Base-by-base conservation (phyloP, 2,888 invertebrate genomes). In the Maniola hyperantus region DNA sequence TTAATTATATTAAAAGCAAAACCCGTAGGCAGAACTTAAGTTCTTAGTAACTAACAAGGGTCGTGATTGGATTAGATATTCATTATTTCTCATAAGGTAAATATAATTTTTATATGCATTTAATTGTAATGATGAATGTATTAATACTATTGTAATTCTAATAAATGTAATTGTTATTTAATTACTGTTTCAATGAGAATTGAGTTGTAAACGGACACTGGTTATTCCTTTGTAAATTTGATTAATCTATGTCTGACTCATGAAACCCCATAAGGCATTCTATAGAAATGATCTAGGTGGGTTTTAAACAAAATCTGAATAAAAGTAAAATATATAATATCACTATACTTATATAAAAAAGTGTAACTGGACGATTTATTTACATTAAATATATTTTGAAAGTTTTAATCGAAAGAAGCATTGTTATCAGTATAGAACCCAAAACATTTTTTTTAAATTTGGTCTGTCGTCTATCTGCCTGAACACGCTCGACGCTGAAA, bases 171-270 rank as follows among this genome's bases (percentile, higher is more conserved):
- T 61, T 39, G 36, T 61, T 50, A 61, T 39, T 61, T 50, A 61
- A 61, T 61, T 61, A 50, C 33, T 13, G n/a, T 18, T 61, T 61
- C 61, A 61, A 61, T 61, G 61, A 51, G 51, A 61, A 50, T 51
- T 20, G 13, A 20, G 15, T 66, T 60, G 33, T 7, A 48, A 64
- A 63, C 48, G 44, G 55, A 61, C 34, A 20, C 57, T 48, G 70
- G 70, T 48, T 64, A 68, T 70, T 70, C 70, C 68, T 66, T 42
- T 57, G 46, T 51, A 44, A 8, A 53, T 67, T 42, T 34, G 33
- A 65, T 68, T 65, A 66, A 44, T 44, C 39, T 11, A 59, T 58
- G 44, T 39, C 26, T 68, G 63, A 68, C 42, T 59, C 26, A 66
- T 39, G 36, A 63, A 59, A 66, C 42, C 59, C 59, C 59, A 66